Percentiles rank a stretch among this genome's conserved stretches.
These are phyloP conservation scores for Botia almorhae DNA, from an alignment of 2,797 vertebrate species.

Conservation along the genomic window DNA sequence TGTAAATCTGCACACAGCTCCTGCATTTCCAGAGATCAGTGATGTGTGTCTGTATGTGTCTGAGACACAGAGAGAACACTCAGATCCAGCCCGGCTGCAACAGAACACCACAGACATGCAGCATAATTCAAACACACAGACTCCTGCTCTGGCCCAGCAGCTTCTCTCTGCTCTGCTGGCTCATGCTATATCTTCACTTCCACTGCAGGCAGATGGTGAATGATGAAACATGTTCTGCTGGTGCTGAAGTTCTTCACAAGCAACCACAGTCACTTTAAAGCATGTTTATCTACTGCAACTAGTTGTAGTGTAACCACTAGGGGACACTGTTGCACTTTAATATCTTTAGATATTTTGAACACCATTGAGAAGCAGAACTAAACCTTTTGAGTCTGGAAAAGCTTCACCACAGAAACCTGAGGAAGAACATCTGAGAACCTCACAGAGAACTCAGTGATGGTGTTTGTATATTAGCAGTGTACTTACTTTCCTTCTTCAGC, in stretches of 20 bases:
- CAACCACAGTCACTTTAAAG: too few relatives aligned
- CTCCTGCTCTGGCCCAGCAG: too few relatives aligned
- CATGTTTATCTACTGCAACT: too few relatives aligned
- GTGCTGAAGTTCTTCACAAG: too few relatives aligned
- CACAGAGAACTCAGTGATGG: conserved; percentile 2
- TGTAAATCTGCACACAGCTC: background rate
- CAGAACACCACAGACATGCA: conserved; percentile 37
- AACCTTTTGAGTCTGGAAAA: background rate
- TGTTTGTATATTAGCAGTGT: background rate
- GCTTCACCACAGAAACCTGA: background rate
- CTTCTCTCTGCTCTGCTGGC: too few relatives aligned
- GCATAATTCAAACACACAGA: too few relatives aligned
- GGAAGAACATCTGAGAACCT: conserved; percentile 12
- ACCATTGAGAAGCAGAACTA: too few relatives aligned
- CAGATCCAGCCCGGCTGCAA: conserved; percentile 17
- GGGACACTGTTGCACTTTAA: background rate
- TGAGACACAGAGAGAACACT: background rate
- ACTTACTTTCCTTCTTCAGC: conserved; percentile 88
- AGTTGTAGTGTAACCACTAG: conserved; percentile 34
- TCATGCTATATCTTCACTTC: too few relatives aligned
- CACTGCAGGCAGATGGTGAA: too few relatives aligned
- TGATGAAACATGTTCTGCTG: too few relatives aligned
- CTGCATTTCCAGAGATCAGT: background rate
- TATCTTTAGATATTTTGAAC: background rate
- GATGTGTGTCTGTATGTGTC: conserved; percentile 19